Evolutionary conservation across 2,797 vertebrate genomes (phyloP), one percentile per base, ranked within the genome.

Genomic region (Pangasius larnaudii): DNA sequence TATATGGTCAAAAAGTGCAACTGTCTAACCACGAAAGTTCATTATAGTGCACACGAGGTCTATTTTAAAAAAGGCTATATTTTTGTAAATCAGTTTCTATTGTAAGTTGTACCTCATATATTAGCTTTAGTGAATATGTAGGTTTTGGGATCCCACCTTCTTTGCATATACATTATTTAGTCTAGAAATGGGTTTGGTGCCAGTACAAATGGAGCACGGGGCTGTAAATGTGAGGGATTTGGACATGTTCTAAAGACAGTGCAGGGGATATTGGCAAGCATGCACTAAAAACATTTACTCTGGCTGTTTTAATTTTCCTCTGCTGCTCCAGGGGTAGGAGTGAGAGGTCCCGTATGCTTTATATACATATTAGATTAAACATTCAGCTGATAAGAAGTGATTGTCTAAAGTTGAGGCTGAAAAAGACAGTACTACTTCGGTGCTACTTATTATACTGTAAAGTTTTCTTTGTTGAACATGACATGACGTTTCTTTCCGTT

Each of bases 221-320:
- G 81, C 86, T 90, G 86, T 91, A 87, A 90, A 22, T 30, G 69
- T 91, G 91, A 89, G 83, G 61, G 90, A 88, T 84, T 85, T 90
- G 87, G 85, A 88, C 88, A 86, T 85, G 83, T 87, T 88, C 74
- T 67, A 90, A 87, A 72, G 87, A 89, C 85, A 89, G 89, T 67
- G 87, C 30, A 33, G 85, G 88, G 81, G 91, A 89, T 88, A 91
- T 90, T 94, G 85, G 84, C 91, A 85, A 88, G 69, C 86, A 88
- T 91, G 61, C 74, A 86, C 84, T 46, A 90, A 77, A 94, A 93
- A 91, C 71, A 84, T 91, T 94, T 92, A 91, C 91, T 86, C 91
- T 92, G 93, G 90, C 94, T 90, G 90, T 69, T 74, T 89, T 67
- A 71, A 46, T 69, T 92, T 92, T 92, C 89, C 86, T 61, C 85